A percentile compares a stretch with the other conserved stretches of the same genome.
phyloP scores from a whole-genome alignment of 2,797 vertebrate species.

The Gallirallus australis region DNA sequence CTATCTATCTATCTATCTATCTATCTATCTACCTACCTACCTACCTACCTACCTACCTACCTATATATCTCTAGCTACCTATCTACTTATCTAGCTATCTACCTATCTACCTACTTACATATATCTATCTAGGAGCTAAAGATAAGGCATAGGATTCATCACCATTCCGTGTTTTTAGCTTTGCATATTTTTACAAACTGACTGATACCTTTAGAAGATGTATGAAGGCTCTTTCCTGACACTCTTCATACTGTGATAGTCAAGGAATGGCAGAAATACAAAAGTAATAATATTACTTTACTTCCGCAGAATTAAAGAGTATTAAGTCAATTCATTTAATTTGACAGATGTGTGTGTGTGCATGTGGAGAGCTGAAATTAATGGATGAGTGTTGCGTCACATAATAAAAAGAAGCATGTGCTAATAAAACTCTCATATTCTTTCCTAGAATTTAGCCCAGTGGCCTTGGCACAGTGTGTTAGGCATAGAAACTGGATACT shows the following conservation, averaged over 20 bases:
- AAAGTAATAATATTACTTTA: neutral
- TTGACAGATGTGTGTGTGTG: neutral
- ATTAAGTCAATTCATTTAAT: neutral
- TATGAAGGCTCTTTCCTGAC: neutral
- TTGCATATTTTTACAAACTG: neutral
- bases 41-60: accelerated
- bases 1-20: neutral
- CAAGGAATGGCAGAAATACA: neutral
- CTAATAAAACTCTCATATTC: neutral
- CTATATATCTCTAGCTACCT: too few relatives aligned
- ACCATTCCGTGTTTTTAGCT: neutral
- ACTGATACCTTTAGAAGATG: neutral
- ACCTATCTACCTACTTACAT: neutral
- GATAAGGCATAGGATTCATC: neutral
- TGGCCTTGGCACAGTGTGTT: accelerated
- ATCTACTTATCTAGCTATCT: too few relatives aligned
- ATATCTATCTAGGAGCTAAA: neutral
- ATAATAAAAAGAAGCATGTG: neutral
- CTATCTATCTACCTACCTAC: neutral
- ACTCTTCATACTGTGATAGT: neutral
- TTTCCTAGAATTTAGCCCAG: neutral
- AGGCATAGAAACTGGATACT: neutral
- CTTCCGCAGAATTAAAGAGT: neutral
- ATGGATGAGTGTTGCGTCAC: neutral
- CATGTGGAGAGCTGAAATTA: neutral